Evolutionary conservation across 2,113 vertebrate genomes (phyloP).

Genomic region (Hyaena hyaena): DNA sequence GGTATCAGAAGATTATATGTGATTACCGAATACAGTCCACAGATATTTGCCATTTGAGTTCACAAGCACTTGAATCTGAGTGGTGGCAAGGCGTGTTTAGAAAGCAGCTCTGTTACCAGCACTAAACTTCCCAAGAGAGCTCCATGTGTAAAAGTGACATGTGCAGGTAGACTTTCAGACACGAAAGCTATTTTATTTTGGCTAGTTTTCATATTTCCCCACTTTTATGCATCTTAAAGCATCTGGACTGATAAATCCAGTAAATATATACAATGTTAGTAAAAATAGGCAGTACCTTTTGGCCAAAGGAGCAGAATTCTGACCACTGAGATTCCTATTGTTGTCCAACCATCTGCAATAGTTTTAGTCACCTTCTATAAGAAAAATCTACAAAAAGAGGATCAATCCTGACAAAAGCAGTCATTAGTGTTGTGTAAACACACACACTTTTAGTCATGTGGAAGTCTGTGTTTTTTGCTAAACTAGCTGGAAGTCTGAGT

Average conservation of each 20-base stretch:
- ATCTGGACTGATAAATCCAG: neutral
- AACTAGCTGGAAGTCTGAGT: neutral
- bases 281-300: neutral
- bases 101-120: neutral
- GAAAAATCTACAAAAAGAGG: neutral
- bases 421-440: neutral
- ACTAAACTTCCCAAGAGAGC: neutral
- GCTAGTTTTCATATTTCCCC: neutral
- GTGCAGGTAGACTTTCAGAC: neutral
- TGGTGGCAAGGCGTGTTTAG: neutral
- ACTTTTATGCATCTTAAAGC: neutral
- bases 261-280: neutral
- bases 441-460: neutral
- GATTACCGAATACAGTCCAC: neutral
- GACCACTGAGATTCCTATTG: neutral
- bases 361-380: neutral
- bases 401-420: neutral
- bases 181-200: neutral
- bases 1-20: neutral
- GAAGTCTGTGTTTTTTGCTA: neutral
- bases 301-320: neutral
- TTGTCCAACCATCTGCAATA: neutral
- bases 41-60: neutral
- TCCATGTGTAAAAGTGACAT: neutral
- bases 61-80: neutral